These are phyloP conservation scores for Omphaloscelis lunosa DNA, from an alignment of 2,888 invertebrate genomes.

Conservation along the genomic window DNA sequence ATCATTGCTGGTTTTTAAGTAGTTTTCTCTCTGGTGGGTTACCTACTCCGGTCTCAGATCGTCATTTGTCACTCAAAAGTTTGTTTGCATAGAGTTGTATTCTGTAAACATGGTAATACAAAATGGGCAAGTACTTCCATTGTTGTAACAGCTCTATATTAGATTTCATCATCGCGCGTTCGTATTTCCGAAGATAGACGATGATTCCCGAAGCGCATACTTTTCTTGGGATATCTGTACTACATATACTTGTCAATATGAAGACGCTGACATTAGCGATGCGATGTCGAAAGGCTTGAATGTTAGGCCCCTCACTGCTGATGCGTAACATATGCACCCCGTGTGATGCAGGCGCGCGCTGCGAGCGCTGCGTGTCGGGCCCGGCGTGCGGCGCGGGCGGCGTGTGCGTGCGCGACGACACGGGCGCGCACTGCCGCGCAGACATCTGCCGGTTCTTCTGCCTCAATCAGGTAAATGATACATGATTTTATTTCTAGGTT, in stretches of 20 bases:
- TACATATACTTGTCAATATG: no score
- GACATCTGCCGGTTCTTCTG: conserved; percentile 76
- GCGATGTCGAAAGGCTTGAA: no score
- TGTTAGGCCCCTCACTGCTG: no score
- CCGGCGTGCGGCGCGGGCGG: conserved; percentile 62
- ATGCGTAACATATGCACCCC: no score
- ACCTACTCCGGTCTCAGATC: no score
- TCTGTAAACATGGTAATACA: background rate
- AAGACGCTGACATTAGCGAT: no score
- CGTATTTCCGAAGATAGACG: no score
- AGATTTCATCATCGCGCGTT: no score
- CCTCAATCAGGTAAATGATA: conserved; percentile 73
- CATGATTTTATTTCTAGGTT: background rate
- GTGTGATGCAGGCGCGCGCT: conserved; percentile 68
- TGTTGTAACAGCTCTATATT: no score
- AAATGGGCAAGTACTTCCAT: no score
- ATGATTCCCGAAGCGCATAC: no score
- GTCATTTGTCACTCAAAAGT: background rate
- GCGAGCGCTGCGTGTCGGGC: conserved; percentile 72
- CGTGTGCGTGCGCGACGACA: conserved; percentile 65
- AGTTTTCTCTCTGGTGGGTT: background rate
- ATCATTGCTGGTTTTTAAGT: background rate
- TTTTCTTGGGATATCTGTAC: background rate
- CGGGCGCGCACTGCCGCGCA: conserved; percentile 64
- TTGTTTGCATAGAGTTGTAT: background rate